Conservation (phyloP, 1,140 invertebrate species). For the Listronotus bonariensis region DNA sequence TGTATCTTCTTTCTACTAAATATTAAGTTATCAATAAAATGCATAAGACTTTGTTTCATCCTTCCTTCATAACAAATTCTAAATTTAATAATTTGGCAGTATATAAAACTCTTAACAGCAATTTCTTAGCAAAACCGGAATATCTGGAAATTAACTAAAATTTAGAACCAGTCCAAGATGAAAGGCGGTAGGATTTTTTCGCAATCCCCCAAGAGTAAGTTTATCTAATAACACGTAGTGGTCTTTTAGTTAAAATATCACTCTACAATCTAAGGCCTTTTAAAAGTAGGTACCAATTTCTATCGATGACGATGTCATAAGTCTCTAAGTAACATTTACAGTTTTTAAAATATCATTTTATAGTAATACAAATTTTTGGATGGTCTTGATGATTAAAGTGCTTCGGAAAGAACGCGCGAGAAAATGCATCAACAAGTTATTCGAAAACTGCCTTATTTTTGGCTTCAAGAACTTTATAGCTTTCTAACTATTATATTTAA, state of each 20-base stretch:
- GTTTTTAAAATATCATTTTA: slow-evolving; percentile 12
- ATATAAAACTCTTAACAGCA: slow-evolving; percentile 40
- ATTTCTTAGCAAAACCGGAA: slow-evolving; percentile 15
- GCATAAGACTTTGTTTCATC: slow-evolving; percentile 55
- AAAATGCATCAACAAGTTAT: slow-evolving; percentile 5
- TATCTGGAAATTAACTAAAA: slow-evolving; percentile 15
- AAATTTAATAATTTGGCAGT: slow-evolving; percentile 54
- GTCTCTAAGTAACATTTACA: slow-evolving; percentile 3
- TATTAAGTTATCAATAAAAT: slow-evolving; percentile 35
- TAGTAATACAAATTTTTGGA: not conserved
- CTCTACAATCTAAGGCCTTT: slow-evolving; percentile 53
- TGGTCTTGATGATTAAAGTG: slow-evolving; percentile 1
- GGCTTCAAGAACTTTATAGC: slow-evolving; percentile 11
- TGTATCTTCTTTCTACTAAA: not conserved
- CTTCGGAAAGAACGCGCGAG: slow-evolving; percentile 3
- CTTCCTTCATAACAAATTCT: slow-evolving; percentile 48
- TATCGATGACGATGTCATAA: slow-evolving; percentile 12
- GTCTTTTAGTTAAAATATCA: slow-evolving; percentile 50
- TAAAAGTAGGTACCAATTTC: slow-evolving; percentile 42
- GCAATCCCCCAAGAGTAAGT: slow-evolving; percentile 39
- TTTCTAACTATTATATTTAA: not conserved
- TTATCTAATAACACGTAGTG: slow-evolving; percentile 47
- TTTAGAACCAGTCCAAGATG: slow-evolving; percentile 37
- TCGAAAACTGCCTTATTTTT: slow-evolving; percentile 5
- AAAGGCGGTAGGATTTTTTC: slow-evolving; percentile 37